A percentile compares a stretch with the other conserved stretches of the same genome.
phyloP scores from a whole-genome alignment of 2,888 invertebrate genomes.

The Oxyscelio sp. region DNA sequence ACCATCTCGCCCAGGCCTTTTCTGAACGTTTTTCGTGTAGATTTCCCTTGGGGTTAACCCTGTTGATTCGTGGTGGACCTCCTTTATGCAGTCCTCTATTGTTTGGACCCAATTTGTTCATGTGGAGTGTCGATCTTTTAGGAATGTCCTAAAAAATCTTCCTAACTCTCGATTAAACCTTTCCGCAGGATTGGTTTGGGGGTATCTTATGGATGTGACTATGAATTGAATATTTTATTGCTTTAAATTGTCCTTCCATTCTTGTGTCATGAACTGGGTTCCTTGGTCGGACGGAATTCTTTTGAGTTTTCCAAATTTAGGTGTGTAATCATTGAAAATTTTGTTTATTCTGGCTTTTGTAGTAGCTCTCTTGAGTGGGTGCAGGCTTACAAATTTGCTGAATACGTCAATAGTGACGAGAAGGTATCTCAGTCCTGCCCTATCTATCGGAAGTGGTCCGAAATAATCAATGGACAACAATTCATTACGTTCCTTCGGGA shows the following conservation, averaged over 20 bases:
- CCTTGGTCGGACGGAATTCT: not conserved
- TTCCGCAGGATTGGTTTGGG: constrained; percentile 3
- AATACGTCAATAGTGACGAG: constrained; percentile 71
- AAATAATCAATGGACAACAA: constrained; percentile 31
- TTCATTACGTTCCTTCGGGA: constrained; percentile 21
- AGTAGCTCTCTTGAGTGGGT: constrained; percentile 55
- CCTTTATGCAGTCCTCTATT: constrained; percentile 49
- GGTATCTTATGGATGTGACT: not conserved
- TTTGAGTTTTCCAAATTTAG: not conserved
- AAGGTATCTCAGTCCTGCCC: constrained; percentile 41
- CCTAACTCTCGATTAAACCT: constrained; percentile 9
- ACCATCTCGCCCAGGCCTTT: constrained; percentile 1
- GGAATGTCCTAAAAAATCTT: not conserved
- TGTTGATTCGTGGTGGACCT: constrained; percentile 45
- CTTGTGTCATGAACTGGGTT: not conserved
- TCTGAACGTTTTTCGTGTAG: constrained; percentile 3
- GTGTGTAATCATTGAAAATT: not conserved
- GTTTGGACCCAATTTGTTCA: constrained; percentile 39
- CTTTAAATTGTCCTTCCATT: not conserved
- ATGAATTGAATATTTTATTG: not conserved
- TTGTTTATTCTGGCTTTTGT: not conserved
- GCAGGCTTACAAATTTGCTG: constrained; percentile 55
- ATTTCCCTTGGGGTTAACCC: constrained; percentile 33
- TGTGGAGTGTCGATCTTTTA: not conserved
- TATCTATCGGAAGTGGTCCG: constrained; percentile 37